phyloP scores from a whole-genome alignment of 2,113 vertebrate species.

The Rattus rattus region DNA sequence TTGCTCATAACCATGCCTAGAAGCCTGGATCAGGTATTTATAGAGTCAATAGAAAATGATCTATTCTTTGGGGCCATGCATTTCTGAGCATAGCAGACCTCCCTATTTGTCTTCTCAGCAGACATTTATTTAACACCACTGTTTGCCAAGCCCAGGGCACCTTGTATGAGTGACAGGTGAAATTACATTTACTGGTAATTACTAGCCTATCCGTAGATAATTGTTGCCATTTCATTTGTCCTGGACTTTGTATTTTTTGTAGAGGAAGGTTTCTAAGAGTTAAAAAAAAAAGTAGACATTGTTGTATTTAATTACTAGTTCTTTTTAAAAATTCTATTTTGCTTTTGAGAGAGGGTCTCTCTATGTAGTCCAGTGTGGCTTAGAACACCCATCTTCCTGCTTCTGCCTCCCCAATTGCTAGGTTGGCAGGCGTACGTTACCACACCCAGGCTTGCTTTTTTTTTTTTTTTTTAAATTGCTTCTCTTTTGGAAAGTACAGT shows the following conservation, averaged over 20 bases:
- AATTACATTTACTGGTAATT: neutral
- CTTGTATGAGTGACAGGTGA: neutral
- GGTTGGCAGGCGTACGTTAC: neutral
- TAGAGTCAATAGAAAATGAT: neutral
- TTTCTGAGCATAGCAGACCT: neutral
- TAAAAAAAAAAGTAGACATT: neutral
- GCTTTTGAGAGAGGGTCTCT: neutral
- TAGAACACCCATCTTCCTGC: neutral
- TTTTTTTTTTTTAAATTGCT: neutral
- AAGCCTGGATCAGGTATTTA: neutral
- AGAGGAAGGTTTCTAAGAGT: slow-evolving; percentile 20
- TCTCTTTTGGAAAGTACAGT: slow-evolving; percentile 23
- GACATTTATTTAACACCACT: neutral
- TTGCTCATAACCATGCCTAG: neutral
- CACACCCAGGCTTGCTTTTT: neutral
- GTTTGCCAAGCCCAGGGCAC: neutral
- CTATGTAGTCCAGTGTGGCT: neutral
- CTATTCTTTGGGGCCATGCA: neutral
- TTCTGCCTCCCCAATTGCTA: neutral
- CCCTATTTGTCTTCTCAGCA: neutral
- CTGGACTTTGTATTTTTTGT: neutral
- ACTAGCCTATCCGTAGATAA: neutral
- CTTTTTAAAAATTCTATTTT: neutral
- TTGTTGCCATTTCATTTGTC: neutral
- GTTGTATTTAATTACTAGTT: neutral